Base-by-base conservation (phyloP, 2,888 invertebrate species). In the Lepidochitona cinerea region DNA sequence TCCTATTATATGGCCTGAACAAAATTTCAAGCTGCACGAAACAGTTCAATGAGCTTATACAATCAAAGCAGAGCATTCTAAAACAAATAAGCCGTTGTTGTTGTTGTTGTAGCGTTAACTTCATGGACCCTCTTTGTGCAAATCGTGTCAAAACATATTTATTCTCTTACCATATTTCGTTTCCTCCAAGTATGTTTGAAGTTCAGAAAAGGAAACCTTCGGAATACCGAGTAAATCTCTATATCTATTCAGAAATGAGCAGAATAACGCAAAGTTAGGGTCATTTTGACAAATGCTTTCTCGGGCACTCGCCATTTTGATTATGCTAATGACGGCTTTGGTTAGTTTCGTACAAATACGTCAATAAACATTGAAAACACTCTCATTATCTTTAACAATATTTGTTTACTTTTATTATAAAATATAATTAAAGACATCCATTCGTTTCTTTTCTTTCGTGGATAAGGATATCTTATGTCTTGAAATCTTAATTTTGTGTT, bases 231-330 rank as follows among this genome's bases (percentile, higher is more conserved):
- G 94, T 89, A 94, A 92, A 90, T 94, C 94, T 74, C 96, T 95
- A 91, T 97, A 98, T 92, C 96, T 95, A 92, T 96, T 95, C 85
- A 98, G 92, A 93, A 98, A 98, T 83, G 96, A 96, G 93, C 97
- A 98, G 92, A 98, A 96, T 91, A 97, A 95, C 88, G 97, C 97
- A 92, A 97, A 98, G 94, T 98, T 96, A 90, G 98, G 97, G 94
- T 98, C 96, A 76, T 85, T 85, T 74, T 85, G 84, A 80, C 88
- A 87, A 73, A 81, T 78, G 73, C 81, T 79, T 76, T 84, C 84
- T 65, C 76, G 79, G 75, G 81, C 79, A 41, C 41, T 41, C 41
- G 41, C 41, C 41, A 41, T 41, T 41, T 41, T 41, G 41, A 41
- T 41, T 41, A 41, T 41, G 41, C 41, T 41, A 41, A 41, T 41